Conservation (phyloP, 2,888 invertebrate genomes). For the Volucella inflata region DNA sequence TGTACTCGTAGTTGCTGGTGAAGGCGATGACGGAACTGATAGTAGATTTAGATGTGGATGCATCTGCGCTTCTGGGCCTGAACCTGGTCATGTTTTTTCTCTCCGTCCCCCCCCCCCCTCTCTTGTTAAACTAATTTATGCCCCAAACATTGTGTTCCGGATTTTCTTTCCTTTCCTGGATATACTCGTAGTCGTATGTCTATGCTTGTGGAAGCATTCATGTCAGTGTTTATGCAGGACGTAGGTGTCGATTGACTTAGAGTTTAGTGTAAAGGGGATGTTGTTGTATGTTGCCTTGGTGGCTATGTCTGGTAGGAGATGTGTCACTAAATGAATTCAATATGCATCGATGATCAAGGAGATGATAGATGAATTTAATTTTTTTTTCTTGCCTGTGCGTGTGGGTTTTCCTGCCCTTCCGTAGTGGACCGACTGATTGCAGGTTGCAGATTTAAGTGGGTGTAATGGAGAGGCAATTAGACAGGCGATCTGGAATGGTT, state of each 20-base stretch:
- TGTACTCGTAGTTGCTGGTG: slow-evolving; percentile 30
- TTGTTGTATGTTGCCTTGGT: slow-evolving; percentile 15
- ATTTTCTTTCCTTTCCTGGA: slow-evolving; percentile 47
- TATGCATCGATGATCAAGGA: slow-evolving; percentile 61
- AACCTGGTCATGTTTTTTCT: slow-evolving; percentile 37
- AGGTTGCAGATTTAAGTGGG: slow-evolving; percentile 60
- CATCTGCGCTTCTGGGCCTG: slow-evolving; percentile 33
- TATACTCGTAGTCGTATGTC: slow-evolving; percentile 30
- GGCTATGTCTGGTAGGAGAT: slow-evolving; percentile 41
- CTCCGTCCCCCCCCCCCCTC: no score
- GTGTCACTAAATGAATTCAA: slow-evolving; percentile 69
- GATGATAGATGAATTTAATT: not conserved
- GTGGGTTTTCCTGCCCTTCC: slow-evolving; percentile 1
- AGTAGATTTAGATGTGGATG: slow-evolving; percentile 9
- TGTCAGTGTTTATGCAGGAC: not conserved
- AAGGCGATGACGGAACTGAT: slow-evolving; percentile 24
- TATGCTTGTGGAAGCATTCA: slow-evolving; percentile 31
- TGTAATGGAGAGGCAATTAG: slow-evolving; percentile 73
- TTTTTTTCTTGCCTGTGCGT: not conserved
- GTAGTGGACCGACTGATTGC: slow-evolving; percentile 63
- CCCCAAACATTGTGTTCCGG: slow-evolving; percentile 53
- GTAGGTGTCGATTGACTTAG: not conserved
- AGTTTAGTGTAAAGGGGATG: not conserved
- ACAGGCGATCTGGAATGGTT: slow-evolving; percentile 40
- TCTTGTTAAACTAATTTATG: slow-evolving; percentile 62